Conservation (phyloP, 2,113 vertebrate species). For the Notothenia rossii region DNA sequence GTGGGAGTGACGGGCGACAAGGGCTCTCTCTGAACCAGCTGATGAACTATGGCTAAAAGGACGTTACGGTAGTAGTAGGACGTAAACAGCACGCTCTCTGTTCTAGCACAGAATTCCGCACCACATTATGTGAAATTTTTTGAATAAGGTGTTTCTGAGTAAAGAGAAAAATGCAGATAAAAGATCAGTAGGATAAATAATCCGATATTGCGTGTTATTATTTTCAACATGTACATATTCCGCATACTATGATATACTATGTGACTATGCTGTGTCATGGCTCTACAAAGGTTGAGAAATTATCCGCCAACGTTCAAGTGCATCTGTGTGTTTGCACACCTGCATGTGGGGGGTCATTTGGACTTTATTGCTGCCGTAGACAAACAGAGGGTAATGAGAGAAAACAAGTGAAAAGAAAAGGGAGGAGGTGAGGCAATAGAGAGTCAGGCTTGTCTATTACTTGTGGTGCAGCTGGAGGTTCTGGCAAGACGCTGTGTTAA, state of each 20-base stretch:
- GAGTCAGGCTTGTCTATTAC: constrained; percentile 44
- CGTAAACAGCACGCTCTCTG: constrained; percentile 33
- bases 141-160: constrained; percentile 3
- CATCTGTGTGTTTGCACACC: constrained; percentile 24
- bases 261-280: not conserved
- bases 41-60: constrained; percentile 36
- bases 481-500: constrained; percentile 64
- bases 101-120: constrained; percentile 20
- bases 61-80: constrained; percentile 15
- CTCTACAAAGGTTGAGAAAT: not conserved
- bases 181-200: not conserved
- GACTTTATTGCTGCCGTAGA: constrained; percentile 55
- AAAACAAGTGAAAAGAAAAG: constrained; percentile 35
- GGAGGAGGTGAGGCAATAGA: constrained; percentile 20
- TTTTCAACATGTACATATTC: not conserved
- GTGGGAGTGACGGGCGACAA: constrained; percentile 14
- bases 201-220: not conserved
- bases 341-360: constrained; percentile 52
- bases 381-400: constrained; percentile 54
- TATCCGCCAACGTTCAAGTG: not conserved
- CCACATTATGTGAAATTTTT: constrained; percentile 18
- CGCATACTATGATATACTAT: not conserved
- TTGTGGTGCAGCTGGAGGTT: constrained; percentile 73
- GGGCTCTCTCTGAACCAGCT: constrained; percentile 12
- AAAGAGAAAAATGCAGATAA: constrained; percentile 10